phyloP scores from a whole-genome alignment of 1,140 invertebrate genomes.

The Lamellibrachia luymesi region DNA sequence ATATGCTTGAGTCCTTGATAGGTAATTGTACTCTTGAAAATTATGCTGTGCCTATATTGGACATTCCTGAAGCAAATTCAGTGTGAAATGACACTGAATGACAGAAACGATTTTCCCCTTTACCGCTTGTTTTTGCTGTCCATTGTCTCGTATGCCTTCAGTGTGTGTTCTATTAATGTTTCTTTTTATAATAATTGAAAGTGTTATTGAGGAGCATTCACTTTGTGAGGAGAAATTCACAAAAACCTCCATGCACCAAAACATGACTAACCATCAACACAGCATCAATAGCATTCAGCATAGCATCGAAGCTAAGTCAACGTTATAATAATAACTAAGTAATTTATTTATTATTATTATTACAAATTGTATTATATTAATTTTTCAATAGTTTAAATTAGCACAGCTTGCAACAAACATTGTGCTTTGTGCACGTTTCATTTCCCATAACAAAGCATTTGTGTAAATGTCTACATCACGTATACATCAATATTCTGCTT shows the following conservation, averaged over 20 bases:
- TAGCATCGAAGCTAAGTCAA: background rate
- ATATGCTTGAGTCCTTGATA: too few species aligned
- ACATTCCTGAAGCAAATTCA: too few species aligned
- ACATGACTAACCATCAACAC: background rate
- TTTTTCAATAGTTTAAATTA: background rate
- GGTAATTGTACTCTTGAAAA: too few species aligned
- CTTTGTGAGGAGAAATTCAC: background rate
- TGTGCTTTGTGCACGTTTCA: background rate
- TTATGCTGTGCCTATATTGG: too few species aligned
- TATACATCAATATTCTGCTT: background rate
- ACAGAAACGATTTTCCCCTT: too few species aligned
- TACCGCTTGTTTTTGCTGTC: background rate
- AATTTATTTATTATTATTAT: background rate
- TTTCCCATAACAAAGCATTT: background rate
- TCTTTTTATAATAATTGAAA: background rate
- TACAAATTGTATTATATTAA: background rate
- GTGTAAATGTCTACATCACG: background rate
- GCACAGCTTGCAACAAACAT: background rate
- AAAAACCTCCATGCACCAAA: background rate
- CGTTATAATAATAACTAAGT: background rate
- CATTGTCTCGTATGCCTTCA: background rate
- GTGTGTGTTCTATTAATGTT: background rate
- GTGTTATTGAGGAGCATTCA: background rate
- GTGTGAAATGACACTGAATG: too few species aligned
- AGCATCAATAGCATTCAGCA: too few species aligned